Evolutionary conservation across 2,113 vertebrate genomes (phyloP), one percentile per base, ranked within the genome.

Genomic region (Osmerus mordax): DNA sequence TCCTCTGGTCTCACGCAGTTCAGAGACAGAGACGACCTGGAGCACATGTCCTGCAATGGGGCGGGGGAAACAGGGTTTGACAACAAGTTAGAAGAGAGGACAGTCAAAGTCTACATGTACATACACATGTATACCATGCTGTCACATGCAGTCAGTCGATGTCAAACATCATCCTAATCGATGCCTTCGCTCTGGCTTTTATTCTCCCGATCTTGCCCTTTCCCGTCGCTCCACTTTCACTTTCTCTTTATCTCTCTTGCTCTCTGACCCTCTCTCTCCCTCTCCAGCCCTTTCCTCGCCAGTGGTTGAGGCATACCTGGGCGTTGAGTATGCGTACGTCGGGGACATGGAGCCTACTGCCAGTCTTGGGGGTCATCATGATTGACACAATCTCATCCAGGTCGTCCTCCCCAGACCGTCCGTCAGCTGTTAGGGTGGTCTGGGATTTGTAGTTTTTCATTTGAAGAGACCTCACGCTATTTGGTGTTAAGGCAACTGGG

Each of bases 241-340:
- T 36, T 36, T 6, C 4, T 36, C 32, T 6, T 36, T 36, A 36
- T 36, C 32, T 36, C 32, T 36, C 32, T 36, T 36, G 32, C 7
- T 36, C 32, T 7, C 32, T 36, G 32, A 36, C 32, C 32, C 4
- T 36, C 32, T 36, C 32, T 36, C 32, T 32, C 29, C 3, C 5
- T 32, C 29, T 36, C 5, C 7, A 4, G 32, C 32, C 1, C 32
- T 36, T 36, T 36, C 32, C 32, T 36, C 7, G 1, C 36, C 79
- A 90, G 25, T 3, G 15, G 52, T 28, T 4, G 65, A 28, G 41
- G 59, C 9, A 6, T 86, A 91, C 94, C 94, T 93, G 91, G 36
- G 86, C 32, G 12, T 86, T 81, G 18, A 81, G 65, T 58, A 75
- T 78, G 36, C 82, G 87, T 47, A 84, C 80, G 23, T 91, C 86